Conservation (phyloP, 23 tunicate genomes). For the Ascidia mentula region DNA sequence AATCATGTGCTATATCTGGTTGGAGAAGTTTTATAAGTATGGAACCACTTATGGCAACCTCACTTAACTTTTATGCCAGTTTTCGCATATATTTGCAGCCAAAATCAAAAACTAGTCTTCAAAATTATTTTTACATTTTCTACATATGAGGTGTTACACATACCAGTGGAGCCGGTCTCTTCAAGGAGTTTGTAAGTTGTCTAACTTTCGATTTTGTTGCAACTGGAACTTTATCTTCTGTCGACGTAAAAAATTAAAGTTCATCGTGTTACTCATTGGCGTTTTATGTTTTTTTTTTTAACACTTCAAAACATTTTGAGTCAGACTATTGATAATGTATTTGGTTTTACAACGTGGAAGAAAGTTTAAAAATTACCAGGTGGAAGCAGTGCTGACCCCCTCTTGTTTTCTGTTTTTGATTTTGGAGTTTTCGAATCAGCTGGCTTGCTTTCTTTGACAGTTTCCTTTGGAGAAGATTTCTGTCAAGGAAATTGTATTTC, state of each 20-base stretch:
- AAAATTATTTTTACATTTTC: no score
- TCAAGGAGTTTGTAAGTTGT: not conserved
- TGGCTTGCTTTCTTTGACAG: not conserved
- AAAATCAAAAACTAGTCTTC: no score
- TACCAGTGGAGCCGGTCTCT: conserved; percentile 51
- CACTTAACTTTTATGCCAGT: no score
- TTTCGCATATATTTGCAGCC: no score
- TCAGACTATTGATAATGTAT: no score
- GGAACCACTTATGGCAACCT: no score
- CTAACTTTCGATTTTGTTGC: conserved; percentile 9
- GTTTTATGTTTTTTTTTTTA: not conserved
- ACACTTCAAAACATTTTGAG: no score
- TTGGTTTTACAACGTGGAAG: no score
- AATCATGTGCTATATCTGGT: not conserved
- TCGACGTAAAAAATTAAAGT: not conserved
- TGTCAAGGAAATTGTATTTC: no score
- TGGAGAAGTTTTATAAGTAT: not conserved
- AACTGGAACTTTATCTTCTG: not conserved
- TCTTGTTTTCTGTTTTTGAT: not conserved
- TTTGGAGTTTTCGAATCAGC: not conserved
- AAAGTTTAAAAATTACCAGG: not conserved
- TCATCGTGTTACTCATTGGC: no score
- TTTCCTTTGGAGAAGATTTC: not conserved
- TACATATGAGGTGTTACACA: no score
- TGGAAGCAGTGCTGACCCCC: not conserved